These are phyloP conservation scores for Colistium nudipinnis DNA, from an alignment of 2,113 vertebrate genomes.

Conservation along the genomic window DNA sequence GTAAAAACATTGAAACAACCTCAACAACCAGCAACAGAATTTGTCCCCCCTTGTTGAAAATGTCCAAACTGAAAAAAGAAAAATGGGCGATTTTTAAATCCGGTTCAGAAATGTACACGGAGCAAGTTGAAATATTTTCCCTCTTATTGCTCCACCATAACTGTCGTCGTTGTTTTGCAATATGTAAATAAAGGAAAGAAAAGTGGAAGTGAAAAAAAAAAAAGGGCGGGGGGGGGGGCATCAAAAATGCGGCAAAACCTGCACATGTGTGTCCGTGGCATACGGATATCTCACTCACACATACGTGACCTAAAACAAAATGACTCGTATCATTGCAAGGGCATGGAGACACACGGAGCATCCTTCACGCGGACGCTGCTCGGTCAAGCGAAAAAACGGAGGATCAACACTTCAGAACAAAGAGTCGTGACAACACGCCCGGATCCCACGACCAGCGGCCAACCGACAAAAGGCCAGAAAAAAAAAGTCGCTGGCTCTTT, in stretches of 20 bases:
- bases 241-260: background rate
- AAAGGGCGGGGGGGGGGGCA: too few relatives aligned
- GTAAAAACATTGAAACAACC: background rate
- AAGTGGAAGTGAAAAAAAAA: too few relatives aligned
- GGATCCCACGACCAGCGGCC: slow-evolving; percentile 46
- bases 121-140: too few relatives aligned
- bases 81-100: background rate
- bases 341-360: slow-evolving; percentile 11
- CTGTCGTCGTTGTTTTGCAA: too few relatives aligned
- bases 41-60: background rate
- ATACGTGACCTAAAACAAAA: background rate
- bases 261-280: background rate
- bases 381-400: slow-evolving; percentile 45
- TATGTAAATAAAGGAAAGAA: too few relatives aligned
- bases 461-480: slow-evolving; percentile 34
- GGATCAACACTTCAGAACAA: slow-evolving; percentile 60
- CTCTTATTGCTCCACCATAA: too few relatives aligned
- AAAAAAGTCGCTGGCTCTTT: slow-evolving; percentile 49
- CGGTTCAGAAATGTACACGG: too few relatives aligned
- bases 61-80: background rate
- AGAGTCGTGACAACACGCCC: slow-evolving; percentile 57
- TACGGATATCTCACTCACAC: background rate
- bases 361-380: slow-evolving; percentile 43
- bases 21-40: background rate
- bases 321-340: slow-evolving; percentile 42